phyloP scores from a whole-genome alignment of 2,113 vertebrate genomes.

The Anguilla rostrata region DNA sequence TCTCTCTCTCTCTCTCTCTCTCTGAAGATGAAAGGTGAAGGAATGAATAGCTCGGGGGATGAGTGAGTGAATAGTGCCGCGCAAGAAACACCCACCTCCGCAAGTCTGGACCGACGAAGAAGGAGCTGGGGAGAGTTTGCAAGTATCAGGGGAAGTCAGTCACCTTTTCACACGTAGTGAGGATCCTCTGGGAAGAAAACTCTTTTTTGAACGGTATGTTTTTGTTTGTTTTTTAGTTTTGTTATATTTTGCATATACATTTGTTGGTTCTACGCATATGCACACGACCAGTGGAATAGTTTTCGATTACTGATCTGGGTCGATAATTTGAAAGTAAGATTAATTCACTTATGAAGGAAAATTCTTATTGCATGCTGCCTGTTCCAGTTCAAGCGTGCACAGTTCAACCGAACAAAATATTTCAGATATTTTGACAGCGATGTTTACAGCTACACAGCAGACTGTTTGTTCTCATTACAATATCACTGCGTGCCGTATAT shows the following conservation, averaged over 20 bases:
- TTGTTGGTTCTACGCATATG: background rate
- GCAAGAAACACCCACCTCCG: slow-evolving; percentile 35
- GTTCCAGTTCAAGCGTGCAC: background rate
- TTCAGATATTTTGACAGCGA: background rate
- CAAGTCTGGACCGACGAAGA: slow-evolving; percentile 29
- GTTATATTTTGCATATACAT: background rate
- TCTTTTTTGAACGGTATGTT: slow-evolving; percentile 21
- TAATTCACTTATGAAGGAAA: background rate
- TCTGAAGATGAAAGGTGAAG: slow-evolving; percentile 42
- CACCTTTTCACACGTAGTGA: background rate
- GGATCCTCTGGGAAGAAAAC: background rate
- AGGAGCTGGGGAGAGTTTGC: slow-evolving; percentile 20
- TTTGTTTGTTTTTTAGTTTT: background rate
- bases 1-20: too few relatives aligned
- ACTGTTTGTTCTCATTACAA: background rate
- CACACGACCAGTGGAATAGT: background rate
- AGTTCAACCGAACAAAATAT: background rate
- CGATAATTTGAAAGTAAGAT: background rate
- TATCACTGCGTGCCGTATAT: background rate
- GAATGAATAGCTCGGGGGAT: slow-evolving; percentile 41
- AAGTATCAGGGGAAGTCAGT: background rate
- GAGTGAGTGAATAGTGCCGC: slow-evolving; percentile 54
- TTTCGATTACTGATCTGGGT: background rate
- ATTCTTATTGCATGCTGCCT: background rate
- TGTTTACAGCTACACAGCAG: background rate